phyloP scores from a whole-genome alignment of 2,888 invertebrate species.

The Stenolophus ochropezus region DNA sequence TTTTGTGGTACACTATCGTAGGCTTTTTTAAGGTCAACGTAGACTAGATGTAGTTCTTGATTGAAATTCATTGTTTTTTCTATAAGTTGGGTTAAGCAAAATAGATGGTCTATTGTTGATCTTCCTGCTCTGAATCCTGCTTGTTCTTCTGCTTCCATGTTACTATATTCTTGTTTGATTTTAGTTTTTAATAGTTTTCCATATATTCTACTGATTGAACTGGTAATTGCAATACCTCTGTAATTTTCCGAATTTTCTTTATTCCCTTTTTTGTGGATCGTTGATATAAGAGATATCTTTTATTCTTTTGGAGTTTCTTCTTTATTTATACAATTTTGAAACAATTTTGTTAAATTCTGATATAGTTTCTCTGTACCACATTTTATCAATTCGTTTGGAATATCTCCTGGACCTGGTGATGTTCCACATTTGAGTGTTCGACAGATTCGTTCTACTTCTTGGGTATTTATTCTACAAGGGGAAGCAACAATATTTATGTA shows the following conservation, averaged over 20 bases:
- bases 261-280: constrained; percentile 5
- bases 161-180: neutral
- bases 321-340: constrained; percentile 25
- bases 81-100: neutral
- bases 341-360: neutral
- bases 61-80: neutral
- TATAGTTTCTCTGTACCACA: neutral
- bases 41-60: constrained; percentile 14
- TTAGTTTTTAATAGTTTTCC: neutral
- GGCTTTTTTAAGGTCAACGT: neutral
- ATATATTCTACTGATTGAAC: neutral
- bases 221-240: neutral
- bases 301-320: constrained; percentile 2
- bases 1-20: neutral
- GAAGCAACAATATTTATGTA: constrained; percentile 6
- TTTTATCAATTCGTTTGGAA: neutral
- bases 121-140: constrained; percentile 14
- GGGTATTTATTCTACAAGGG: neutral
- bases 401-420: constrained; percentile 17
- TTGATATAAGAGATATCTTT: constrained; percentile 45
- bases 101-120: neutral
- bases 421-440: neutral
- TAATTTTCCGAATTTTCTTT: neutral
- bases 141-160: constrained; percentile 21
- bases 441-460: neutral